Evolutionary conservation across 2,888 invertebrate genomes (phyloP), one percentile per base, ranked within the genome.

Genomic region (Criorhina ranunculi): DNA sequence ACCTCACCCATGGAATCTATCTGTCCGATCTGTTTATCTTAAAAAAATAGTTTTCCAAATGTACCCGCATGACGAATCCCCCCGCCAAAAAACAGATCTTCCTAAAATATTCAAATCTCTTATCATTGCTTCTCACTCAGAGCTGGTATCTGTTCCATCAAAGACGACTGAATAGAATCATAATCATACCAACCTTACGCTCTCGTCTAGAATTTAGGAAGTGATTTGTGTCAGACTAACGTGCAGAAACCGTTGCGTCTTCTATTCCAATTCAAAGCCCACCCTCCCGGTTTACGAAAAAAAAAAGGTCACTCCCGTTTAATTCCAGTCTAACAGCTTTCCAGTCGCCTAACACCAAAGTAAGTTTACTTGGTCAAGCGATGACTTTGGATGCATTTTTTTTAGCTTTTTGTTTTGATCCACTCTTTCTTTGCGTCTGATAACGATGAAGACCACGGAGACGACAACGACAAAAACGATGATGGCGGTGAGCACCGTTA

Each of bases 301-400:
- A 24, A 24, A 24, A n/a, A n/a, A n/a, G n/a, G n/a, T 46, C 11
- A 17, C 42, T 42, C 15, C 51, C 51, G n/a, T 19, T 35, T 31
- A 60, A 70, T 80, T 79, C 85, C 85, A 80, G 85, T 85, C 80
- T 66, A 57, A 85, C 85, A 80, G 80, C 85, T 85, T 85, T 85
- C 85, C 85, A 85, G 85, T 51, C 51, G 53, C 51, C 66, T 57
- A 69, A 42, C 33, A 55, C 40, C 79, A 66, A 78, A 66, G 66
- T 60, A 6, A 67, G 82, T 67, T 79, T 42, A 83, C 78, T 79
- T 83, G 83, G 83, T 78, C 83, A 79, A 76, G 55, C 49, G 57
- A 70, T 51, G 62, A 55, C 64, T 51, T 42, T 35, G 73, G n/a
- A 55, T 85, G 85, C 66, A 66, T 70, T 80, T 80, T 80, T 80